A percentile compares a stretch with the other conserved stretches of the same genome.
Conservation (phyloP, 2,113 vertebrate genomes). For the Pollimyrus isidori region DNA sequence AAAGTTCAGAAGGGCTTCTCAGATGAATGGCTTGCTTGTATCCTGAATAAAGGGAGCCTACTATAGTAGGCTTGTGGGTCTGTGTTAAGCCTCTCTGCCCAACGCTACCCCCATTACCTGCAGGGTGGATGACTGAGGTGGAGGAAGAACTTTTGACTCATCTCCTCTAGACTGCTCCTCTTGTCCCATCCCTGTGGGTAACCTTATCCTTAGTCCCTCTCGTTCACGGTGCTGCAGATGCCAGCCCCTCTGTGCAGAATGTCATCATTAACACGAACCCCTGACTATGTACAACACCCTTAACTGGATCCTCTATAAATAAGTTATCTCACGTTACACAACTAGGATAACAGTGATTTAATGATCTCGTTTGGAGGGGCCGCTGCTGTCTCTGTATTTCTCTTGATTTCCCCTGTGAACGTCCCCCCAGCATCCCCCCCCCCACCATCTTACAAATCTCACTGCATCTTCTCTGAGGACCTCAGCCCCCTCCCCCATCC, state of each 20-base stretch:
- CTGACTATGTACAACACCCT: neutral
- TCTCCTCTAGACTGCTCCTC: neutral
- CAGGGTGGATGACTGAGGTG: neutral
- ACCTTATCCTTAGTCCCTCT: neutral
- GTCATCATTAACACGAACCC: neutral
- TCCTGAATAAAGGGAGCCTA: neutral
- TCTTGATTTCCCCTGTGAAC: conserved; percentile 22
- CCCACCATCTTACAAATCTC: neutral
- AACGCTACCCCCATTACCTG: neutral
- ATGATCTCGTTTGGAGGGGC: conserved; percentile 8
- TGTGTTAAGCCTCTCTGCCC: neutral
- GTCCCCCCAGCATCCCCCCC: neutral
- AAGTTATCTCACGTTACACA: conserved; percentile 13
- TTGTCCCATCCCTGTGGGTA: neutral
- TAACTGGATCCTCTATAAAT: conserved; percentile 15
- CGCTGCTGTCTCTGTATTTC: neutral
- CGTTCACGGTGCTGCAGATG: neutral
- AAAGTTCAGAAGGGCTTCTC: neutral
- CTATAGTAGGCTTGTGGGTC: neutral
- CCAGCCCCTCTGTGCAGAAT: neutral
- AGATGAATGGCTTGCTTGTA: neutral
- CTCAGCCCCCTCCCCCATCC: too few relatives aligned
- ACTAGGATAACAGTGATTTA: conserved; percentile 7
- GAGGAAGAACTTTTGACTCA: neutral
- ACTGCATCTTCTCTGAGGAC: neutral